Conservation (phyloP, 2,888 invertebrate genomes). For the Drosophila limbata region DNA sequence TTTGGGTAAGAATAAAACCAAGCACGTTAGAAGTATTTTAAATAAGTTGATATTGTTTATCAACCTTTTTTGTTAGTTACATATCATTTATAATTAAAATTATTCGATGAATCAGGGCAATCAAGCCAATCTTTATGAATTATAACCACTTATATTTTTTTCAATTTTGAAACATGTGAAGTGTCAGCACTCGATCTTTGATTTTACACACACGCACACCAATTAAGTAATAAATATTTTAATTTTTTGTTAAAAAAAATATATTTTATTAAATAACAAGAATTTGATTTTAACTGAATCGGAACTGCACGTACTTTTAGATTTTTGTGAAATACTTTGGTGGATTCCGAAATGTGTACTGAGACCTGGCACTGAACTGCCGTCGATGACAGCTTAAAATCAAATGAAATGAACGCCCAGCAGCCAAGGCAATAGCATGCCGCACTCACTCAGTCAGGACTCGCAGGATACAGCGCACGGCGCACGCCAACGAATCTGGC, state of each 20-base stretch:
- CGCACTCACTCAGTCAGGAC: slow-evolving; percentile 31
- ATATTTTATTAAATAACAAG: neutral
- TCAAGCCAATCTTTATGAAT: neutral
- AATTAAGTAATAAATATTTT: neutral
- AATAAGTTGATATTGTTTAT: neutral
- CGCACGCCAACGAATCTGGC: slow-evolving; percentile 37
- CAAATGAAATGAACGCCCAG: slow-evolving; percentile 83
- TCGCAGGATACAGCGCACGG: slow-evolving; percentile 34
- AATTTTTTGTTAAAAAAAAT: neutral
- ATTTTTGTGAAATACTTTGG: neutral
- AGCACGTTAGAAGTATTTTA: neutral
- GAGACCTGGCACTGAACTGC: slow-evolving; percentile 63
- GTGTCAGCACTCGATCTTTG: slow-evolving; percentile 21
- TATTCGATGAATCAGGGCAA: neutral
- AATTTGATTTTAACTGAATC: slow-evolving; percentile 3
- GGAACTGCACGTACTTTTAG: slow-evolving; percentile 9
- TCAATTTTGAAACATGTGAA: neutral
- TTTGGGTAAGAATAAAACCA: neutral
- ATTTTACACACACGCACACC: neutral
- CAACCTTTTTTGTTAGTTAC: neutral
- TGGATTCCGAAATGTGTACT: slow-evolving; percentile 1
- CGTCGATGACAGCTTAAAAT: slow-evolving; percentile 85
- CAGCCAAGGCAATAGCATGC: slow-evolving; percentile 35
- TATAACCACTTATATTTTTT: neutral
- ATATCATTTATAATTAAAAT: neutral